Percentiles rank a stretch among this genome's conserved stretches.
Conservation (phyloP, 1,140 invertebrate species). For the Pemphigus obesinymphae region DNA sequence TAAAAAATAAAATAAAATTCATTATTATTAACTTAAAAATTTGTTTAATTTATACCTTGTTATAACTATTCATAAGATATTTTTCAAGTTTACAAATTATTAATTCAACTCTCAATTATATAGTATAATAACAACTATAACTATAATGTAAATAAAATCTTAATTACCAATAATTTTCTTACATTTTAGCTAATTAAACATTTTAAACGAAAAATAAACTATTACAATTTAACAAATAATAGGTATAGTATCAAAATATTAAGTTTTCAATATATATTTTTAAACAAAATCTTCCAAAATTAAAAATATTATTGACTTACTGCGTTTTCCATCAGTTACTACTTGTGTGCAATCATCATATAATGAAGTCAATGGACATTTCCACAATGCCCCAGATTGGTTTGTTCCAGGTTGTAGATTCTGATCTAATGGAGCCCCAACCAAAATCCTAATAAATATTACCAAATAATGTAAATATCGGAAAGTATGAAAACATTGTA, state of each 20-base stretch:
- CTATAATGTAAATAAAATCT: neutral
- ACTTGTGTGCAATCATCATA: constrained; percentile 73
- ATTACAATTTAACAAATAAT: neutral
- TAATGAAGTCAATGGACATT: constrained; percentile 68
- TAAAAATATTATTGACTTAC: constrained; percentile 59
- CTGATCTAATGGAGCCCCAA: constrained; percentile 83
- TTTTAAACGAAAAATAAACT: too few relatives aligned
- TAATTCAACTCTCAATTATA: neutral
- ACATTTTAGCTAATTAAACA: too few relatives aligned
- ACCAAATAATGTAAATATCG: too few relatives aligned
- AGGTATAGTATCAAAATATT: neutral
- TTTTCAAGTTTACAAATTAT: neutral
- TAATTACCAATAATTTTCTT: neutral
- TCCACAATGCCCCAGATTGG: constrained; percentile 80
- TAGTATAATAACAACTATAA: neutral
- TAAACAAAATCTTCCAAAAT: neutral
- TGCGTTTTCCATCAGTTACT: constrained; percentile 75
- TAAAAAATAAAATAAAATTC: constrained; percentile 38
- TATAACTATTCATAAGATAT: neutral
- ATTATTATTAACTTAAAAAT: constrained; percentile 23
- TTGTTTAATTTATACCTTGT: too few relatives aligned
- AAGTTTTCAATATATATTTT: neutral
- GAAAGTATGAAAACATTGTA: too few relatives aligned
- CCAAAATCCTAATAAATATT: constrained; percentile 86
- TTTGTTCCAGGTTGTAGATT: constrained; percentile 79